Percentiles rank a stretch among this genome's conserved stretches.
Conservation (phyloP, 1,140 invertebrate species). For the Zelostemma sp. region DNA sequence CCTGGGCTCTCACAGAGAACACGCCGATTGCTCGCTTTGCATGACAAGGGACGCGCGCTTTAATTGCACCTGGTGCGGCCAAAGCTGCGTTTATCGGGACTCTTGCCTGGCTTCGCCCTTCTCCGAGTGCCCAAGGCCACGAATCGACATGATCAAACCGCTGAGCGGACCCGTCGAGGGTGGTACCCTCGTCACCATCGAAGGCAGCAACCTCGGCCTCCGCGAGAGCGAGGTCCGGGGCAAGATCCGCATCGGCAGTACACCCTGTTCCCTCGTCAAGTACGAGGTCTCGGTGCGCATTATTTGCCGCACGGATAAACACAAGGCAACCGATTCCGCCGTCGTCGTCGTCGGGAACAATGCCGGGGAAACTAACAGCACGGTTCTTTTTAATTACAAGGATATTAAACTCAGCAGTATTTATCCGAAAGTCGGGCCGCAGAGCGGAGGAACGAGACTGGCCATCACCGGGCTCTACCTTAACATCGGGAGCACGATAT, state of each 20-base stretch:
- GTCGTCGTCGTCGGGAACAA: slow-evolving; percentile 91
- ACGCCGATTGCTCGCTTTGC: slow-evolving; percentile 94
- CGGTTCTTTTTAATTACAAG: slow-evolving; percentile 91
- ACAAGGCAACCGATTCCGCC: slow-evolving; percentile 80
- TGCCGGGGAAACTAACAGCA: slow-evolving; percentile 88
- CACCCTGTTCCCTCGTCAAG: slow-evolving; percentile 88
- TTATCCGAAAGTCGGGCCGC: slow-evolving; percentile 88
- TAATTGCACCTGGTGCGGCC: slow-evolving; percentile 93
- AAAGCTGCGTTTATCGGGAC: slow-evolving; percentile 86
- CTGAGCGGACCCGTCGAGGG: slow-evolving; percentile 95
- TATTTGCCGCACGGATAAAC: slow-evolving; percentile 87
- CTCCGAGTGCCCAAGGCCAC: slow-evolving; percentile 89
- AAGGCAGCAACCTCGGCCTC: slow-evolving; percentile 95
- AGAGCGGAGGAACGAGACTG: slow-evolving; percentile 93
- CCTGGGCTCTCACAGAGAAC: slow-evolving; percentile 89
- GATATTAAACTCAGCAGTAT: slow-evolving; percentile 85
- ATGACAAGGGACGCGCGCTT: slow-evolving; percentile 89
- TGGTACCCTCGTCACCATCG: slow-evolving; percentile 94
- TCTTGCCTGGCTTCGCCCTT: slow-evolving; percentile 81
- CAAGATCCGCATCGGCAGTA: slow-evolving; percentile 91
- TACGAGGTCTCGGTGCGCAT: slow-evolving; percentile 94
- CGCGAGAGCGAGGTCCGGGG: slow-evolving; percentile 90
- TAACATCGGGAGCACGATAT: slow-evolving; percentile 92
- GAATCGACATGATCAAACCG: slow-evolving; percentile 96
- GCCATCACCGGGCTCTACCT: slow-evolving; percentile 92